Base-by-base conservation (phyloP, 2,888 invertebrate genomes). In the Leptopilina drosophilae region DNA sequence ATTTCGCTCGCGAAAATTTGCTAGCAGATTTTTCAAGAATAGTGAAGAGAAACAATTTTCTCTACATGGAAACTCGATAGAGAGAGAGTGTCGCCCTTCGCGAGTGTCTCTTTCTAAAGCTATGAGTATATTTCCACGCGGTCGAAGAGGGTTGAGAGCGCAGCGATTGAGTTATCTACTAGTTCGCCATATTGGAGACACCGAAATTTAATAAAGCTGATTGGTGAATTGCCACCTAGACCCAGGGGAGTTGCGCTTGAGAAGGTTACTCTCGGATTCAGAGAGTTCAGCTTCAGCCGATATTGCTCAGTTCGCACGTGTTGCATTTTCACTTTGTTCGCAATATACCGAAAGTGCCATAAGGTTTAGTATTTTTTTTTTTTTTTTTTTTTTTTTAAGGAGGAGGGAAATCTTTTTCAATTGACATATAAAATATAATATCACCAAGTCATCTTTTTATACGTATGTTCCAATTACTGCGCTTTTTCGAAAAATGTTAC, bases 141-240 rank as follows among this genome's bases (percentile, higher is more conserved):
- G 46, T 67, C 46, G 67, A 67, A 67, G 67, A 69, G 67, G 49
- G 67, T 26, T 53, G 49, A 69, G 67, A 69, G 49, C n/a, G 49
- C n/a, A 83, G 77, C 79, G 80, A 79, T 65, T 64, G 81, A 80
- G 78, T 79, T 82, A 83, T 64, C 80, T 73, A 33, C 73, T 49
- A 56, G 73, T 73, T 73, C 81, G 77, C 67, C 67, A 67, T 76
- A 77, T 76, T 69, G 84, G 78, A 77, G 62, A 66, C 67, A 66
- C 59, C 69, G 81, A 84, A 87, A 87, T 83, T 86, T 84, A 82
- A 87, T 87, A 84, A 87, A 84, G 82, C 81, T 83, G 86, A 86
- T 87, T 87, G 84, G 84, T 85, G 84, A 87, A 87, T 62, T 64
- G 80, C 67, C 64, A 73, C 73, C 73, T 53, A 73, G 56, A n/a